Percentiles rank a stretch among this genome's conserved stretches.
Evolutionary conservation across 2,888 invertebrate genomes (phyloP).

Genomic region (Bursaphelenchus okinawaensis): DNA sequence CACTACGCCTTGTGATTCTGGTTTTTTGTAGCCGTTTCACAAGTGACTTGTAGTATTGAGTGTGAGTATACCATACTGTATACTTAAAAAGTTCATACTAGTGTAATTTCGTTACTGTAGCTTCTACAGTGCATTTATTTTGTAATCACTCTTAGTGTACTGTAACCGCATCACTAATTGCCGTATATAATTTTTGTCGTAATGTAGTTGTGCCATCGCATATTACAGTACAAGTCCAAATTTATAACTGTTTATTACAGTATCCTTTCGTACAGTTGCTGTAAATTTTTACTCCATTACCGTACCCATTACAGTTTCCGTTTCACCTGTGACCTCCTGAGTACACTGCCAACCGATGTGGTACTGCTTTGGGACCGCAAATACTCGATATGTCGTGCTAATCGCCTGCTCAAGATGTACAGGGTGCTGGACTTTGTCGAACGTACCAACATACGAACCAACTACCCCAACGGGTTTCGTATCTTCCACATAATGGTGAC

Average conservation of each 20-base stretch:
- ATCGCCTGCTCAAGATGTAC: conserved; percentile 29
- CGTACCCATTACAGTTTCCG: conserved; percentile 18
- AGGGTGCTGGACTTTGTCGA: conserved; percentile 31
- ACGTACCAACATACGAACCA: conserved; percentile 33
- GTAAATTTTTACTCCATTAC: not conserved
- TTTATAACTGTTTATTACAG: not conserved
- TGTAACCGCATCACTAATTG: too few species aligned
- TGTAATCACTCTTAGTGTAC: too few species aligned
- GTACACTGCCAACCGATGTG: conserved; percentile 39
- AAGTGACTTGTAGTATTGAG: too few species aligned
- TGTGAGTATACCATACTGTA: too few species aligned
- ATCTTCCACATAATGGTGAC: conserved; percentile 36
- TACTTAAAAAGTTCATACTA: too few species aligned
- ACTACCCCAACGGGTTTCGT: conserved; percentile 44
- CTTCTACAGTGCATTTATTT: too few species aligned
- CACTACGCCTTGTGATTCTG: too few species aligned
- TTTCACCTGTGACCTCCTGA: conserved; percentile 33
- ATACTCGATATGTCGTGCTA: conserved; percentile 24
- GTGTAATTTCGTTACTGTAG: too few species aligned
- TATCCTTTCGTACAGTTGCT: not conserved
- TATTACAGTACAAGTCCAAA: too few species aligned
- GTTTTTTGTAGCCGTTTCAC: too few species aligned
- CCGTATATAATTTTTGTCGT: too few species aligned
- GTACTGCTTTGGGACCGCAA: conserved; percentile 21
- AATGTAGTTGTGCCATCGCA: too few species aligned